phyloP scores from a whole-genome alignment of 1,140 invertebrate species.

The Drosophila punjabiensis region DNA sequence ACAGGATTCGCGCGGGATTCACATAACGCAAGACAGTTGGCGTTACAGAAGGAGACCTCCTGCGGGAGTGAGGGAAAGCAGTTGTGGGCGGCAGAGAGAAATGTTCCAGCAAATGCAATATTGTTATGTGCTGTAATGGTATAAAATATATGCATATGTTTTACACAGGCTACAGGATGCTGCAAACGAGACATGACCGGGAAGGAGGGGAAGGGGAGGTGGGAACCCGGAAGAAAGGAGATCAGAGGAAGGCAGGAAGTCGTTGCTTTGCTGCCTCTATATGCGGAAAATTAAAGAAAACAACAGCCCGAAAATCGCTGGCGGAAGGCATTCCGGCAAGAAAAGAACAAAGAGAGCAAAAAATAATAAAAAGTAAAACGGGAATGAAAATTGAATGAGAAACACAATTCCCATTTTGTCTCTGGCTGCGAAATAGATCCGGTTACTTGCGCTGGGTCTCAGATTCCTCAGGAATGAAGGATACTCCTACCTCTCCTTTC shows the following conservation, averaged over 20 bases:
- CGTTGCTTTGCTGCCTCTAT: slow-evolving; percentile 42
- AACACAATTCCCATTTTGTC: slow-evolving; percentile 42
- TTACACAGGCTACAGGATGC: slow-evolving; percentile 59
- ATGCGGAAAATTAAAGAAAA: slow-evolving; percentile 62
- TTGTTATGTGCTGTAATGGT: slow-evolving; percentile 73
- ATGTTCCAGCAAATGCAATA: slow-evolving; percentile 76
- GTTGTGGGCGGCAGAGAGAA: slow-evolving; percentile 41
- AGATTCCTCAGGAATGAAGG: slow-evolving; percentile 6
- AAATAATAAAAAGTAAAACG: neutral
- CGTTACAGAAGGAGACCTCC: neutral
- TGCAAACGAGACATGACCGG: too few relatives aligned
- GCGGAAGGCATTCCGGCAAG: slow-evolving; percentile 31
- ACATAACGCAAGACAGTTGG: slow-evolving; percentile 60
- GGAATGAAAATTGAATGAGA: slow-evolving; percentile 44
- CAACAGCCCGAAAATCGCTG: slow-evolving; percentile 41
- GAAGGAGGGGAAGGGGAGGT: neutral
- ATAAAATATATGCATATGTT: slow-evolving; percentile 80
- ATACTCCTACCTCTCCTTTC: neutral
- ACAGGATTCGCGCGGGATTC: slow-evolving; percentile 50
- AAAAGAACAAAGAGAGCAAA: slow-evolving; percentile 6
- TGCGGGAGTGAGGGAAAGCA: neutral
- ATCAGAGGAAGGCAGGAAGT: slow-evolving; percentile 35
- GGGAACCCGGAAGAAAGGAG: slow-evolving; percentile 3
- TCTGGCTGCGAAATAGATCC: slow-evolving; percentile 45
- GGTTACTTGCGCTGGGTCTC: slow-evolving; percentile 20